These are phyloP conservation scores for Tiliacea aurago DNA, from an alignment of 2,888 invertebrate species.

Conservation along the genomic window DNA sequence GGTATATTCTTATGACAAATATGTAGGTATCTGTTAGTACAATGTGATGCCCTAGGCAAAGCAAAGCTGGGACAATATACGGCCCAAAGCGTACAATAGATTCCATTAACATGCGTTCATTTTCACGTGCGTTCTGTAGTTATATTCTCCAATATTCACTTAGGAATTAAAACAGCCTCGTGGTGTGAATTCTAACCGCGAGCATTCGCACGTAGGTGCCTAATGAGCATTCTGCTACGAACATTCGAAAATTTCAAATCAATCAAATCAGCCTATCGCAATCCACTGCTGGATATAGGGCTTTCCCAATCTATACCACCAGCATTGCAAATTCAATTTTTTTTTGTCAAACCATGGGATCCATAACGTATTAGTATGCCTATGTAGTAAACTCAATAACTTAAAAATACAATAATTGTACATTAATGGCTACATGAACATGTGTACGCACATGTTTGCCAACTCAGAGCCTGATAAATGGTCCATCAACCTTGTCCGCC, in stretches of 20 bases:
- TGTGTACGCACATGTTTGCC: too few relatives aligned
- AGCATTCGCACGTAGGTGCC: background rate
- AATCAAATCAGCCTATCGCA: background rate
- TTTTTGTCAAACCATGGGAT: too few relatives aligned
- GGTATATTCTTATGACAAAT: background rate
- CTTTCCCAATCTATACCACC: too few relatives aligned
- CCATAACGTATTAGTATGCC: too few relatives aligned
- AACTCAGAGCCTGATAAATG: too few relatives aligned
- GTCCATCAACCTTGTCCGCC: too few relatives aligned
- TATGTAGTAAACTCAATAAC: too few relatives aligned
- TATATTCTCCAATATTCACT: background rate
- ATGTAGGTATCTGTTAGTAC: constrained; percentile 5
- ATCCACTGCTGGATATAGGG: background rate
- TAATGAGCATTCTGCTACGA: background rate
- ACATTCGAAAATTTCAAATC: background rate
- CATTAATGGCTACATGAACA: too few relatives aligned
- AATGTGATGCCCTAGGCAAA: constrained; percentile 19
- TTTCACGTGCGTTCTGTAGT: background rate
- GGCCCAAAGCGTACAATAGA: constrained; percentile 11
- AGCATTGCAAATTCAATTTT: too few relatives aligned
- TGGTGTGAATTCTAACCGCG: background rate
- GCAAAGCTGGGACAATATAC: constrained; percentile 8
- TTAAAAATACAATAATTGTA: too few relatives aligned
- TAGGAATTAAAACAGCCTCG: background rate
- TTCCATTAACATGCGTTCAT: background rate